These are phyloP conservation scores for Oscarella lobularis DNA, from an alignment of 37 sponge, comb jelly and placozoan species.

Conservation along the genomic window DNA sequence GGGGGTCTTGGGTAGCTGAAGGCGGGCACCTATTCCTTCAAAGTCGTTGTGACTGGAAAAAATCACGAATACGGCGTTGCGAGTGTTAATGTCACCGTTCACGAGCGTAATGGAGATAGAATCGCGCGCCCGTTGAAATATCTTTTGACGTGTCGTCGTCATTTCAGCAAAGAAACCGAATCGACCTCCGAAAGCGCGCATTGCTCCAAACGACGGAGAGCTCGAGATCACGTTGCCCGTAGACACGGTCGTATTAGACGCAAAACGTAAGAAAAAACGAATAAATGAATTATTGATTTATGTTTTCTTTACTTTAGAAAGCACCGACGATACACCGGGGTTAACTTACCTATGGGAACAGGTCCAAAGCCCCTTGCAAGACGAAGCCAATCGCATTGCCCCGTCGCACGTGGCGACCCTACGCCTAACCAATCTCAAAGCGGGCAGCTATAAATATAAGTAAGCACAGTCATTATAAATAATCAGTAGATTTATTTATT, in stretches of 20 bases:
- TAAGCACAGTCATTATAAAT: conserved; percentile 10
- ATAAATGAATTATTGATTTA: no score
- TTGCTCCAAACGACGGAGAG: not conserved
- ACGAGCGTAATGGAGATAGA: not conserved
- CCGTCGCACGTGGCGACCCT: conserved; percentile 9
- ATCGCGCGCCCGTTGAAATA: not conserved
- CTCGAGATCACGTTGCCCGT: not conserved
- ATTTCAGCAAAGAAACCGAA: not conserved
- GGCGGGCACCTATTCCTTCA: conserved; percentile 32
- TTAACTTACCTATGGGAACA: conserved; percentile 36
- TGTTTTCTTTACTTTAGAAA: not conserved
- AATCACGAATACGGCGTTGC: conserved; percentile 8
- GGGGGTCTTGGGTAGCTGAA: conserved; percentile 25
- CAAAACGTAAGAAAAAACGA: not conserved
- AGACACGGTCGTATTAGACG: not conserved
- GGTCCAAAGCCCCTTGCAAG: conserved; percentile 19
- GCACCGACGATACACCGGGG: conserved; percentile 20
- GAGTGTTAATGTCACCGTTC: conserved; percentile 28
- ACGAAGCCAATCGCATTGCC: not conserved
- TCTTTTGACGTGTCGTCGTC: not conserved
- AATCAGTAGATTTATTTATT: not conserved
- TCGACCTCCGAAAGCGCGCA: not conserved
- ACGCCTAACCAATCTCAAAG: conserved; percentile 6
- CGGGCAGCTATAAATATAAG: conserved; percentile 35
- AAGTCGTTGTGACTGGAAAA: conserved; percentile 3